Evolutionary conservation across 2,113 vertebrate genomes (phyloP).

Genomic region (Mormyrus iriodes): DNA sequence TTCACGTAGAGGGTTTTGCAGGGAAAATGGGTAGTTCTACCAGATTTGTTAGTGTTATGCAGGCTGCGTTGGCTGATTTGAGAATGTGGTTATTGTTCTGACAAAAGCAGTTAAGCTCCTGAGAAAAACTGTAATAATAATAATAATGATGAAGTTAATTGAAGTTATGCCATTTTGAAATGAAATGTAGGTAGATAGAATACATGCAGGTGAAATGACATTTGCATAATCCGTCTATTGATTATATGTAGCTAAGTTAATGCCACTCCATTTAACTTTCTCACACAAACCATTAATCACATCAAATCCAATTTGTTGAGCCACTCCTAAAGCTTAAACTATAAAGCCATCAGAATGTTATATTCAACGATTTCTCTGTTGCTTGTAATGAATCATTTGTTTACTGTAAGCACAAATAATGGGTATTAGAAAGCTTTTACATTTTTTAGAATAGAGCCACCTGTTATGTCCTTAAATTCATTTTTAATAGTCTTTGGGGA

Average conservation of each 20-base stretch:
- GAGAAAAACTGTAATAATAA: neutral
- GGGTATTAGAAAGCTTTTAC: neutral
- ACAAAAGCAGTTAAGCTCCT: too few species aligned
- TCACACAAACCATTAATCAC: slow-evolving; percentile 64
- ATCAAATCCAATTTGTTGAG: slow-evolving; percentile 30
- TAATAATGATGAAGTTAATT: too few species aligned
- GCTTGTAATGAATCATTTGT: neutral
- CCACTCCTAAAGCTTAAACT: slow-evolving; percentile 45
- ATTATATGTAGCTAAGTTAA: slow-evolving; percentile 40
- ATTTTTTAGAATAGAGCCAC: neutral
- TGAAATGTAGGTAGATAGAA: neutral
- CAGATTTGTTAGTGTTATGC: too few species aligned
- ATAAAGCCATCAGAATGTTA: slow-evolving; percentile 7
- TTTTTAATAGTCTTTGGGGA: neutral
- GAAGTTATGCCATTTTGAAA: neutral
- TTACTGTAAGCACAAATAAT: neutral
- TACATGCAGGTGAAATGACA: neutral
- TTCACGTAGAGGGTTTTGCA: too few species aligned
- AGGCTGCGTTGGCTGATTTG: too few species aligned
- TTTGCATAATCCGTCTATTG: slow-evolving; percentile 41
- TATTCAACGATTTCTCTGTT: neutral
- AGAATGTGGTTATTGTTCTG: too few species aligned
- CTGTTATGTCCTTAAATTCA: neutral
- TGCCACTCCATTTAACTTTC: slow-evolving; percentile 56
- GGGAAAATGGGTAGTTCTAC: too few species aligned